These are phyloP conservation scores for Mus spicilegus DNA, from an alignment of 2,113 vertebrate species.

Conservation along the genomic window DNA sequence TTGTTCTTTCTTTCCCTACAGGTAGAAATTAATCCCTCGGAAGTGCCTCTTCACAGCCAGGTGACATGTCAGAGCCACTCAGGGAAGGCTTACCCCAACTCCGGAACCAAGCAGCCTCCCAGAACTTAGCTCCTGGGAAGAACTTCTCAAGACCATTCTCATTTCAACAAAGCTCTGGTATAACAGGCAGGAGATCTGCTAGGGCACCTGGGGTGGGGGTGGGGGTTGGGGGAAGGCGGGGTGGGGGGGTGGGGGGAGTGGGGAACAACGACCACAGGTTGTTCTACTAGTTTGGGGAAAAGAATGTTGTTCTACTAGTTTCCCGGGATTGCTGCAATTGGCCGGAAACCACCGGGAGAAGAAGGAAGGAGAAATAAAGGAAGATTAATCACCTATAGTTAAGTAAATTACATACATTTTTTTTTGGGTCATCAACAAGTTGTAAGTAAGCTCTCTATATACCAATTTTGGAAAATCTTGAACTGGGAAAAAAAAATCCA, in stretches of 20 bases:
- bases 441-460: neutral
- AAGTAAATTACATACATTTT: slow-evolving; percentile 11
- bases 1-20: slow-evolving; percentile 8
- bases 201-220: neutral
- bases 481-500: neutral
- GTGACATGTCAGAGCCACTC: neutral
- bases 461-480: neutral
- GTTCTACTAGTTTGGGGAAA: neutral
- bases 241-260: no score
- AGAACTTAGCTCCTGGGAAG: neutral
- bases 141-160: slow-evolving; percentile 2
- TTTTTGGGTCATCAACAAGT: neutral
- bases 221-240: no score
- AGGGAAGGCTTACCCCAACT: neutral
- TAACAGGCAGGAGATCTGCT: neutral
- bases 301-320: neutral
- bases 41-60: neutral
- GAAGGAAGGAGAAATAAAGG: neutral
- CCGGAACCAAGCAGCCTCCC: neutral
- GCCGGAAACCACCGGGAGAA: neutral
- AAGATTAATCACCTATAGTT: neutral
- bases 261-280: no score
- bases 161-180: neutral
- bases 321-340: neutral
- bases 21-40: neutral